Evolutionary conservation across 2,113 vertebrate species (phyloP).

Genomic region (Neodontobutis hainanensis): DNA sequence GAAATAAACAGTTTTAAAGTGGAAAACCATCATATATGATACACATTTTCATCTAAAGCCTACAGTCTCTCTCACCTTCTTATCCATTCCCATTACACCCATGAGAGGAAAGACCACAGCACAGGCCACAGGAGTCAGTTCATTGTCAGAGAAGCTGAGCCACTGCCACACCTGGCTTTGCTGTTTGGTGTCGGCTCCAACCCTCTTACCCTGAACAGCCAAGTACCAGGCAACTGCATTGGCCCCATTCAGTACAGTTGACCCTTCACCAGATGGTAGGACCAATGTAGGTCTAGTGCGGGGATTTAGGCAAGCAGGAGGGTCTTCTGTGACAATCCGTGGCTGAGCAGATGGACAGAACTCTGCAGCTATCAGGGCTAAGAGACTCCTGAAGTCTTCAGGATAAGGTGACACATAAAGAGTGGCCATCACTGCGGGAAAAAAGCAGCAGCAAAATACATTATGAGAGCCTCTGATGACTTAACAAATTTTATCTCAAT

Average conservation of each 20-base stretch:
- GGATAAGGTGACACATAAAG: constrained; percentile 85
- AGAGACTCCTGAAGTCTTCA: constrained; percentile 85
- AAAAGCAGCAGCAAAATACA: neutral
- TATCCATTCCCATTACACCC: constrained; percentile 73
- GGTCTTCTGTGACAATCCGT: constrained; percentile 55
- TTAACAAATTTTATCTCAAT: too few species aligned
- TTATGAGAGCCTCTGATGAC: too few species aligned
- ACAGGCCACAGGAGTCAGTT: constrained; percentile 82
- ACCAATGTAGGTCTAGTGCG: constrained; percentile 78
- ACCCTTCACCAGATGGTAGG: constrained; percentile 53
- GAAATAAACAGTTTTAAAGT: neutral
- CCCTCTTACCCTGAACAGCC: constrained; percentile 74
- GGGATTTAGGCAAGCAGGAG: constrained; percentile 64
- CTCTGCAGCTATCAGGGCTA: constrained; percentile 81
- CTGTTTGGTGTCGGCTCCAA: constrained; percentile 69
- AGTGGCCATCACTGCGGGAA: constrained; percentile 78
- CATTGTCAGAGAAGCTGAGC: constrained; percentile 87
- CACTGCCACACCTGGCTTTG: constrained; percentile 87
- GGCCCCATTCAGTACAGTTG: constrained; percentile 78
- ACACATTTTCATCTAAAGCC: neutral
- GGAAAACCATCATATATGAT: neutral
- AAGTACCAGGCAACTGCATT: constrained; percentile 85
- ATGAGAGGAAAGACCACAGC: constrained; percentile 82
- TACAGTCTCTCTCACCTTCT: constrained; percentile 69
- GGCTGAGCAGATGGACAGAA: constrained; percentile 64